These are phyloP conservation scores for Ephestia elutella DNA, from an alignment of 1,140 invertebrate species.

Conservation along the genomic window DNA sequence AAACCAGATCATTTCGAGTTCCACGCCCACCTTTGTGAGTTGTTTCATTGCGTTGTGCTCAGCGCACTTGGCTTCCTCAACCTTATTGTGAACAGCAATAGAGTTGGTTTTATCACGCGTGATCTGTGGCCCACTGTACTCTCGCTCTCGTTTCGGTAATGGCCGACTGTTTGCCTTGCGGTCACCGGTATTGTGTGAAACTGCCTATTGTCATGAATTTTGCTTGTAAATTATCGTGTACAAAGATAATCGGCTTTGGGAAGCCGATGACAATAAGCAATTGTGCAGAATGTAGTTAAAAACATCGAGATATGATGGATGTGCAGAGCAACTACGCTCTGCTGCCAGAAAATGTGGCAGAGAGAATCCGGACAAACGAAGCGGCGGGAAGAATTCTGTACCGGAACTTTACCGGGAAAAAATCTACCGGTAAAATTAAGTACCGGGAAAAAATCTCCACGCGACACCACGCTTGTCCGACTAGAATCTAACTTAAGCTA, in stretches of 20 bases:
- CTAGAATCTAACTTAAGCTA: too few relatives aligned
- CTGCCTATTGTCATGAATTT: neutral
- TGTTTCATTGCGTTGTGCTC: constrained; percentile 4
- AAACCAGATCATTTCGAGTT: constrained; percentile 7
- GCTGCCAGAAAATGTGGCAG: too few relatives aligned
- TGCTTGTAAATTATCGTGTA: neutral
- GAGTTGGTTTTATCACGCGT: neutral
- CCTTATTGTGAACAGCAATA: neutral
- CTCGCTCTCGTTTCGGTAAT: constrained; percentile 39
- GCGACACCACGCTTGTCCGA: too few relatives aligned
- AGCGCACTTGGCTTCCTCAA: neutral
- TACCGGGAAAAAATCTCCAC: too few relatives aligned
- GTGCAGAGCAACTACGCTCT: too few relatives aligned
- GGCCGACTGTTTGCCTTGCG: constrained; percentile 8
- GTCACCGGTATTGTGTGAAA: constrained; percentile 6
- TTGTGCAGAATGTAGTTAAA: neutral
- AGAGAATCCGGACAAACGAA: too few relatives aligned
- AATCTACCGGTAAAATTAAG: too few relatives aligned
- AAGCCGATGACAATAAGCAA: neutral
- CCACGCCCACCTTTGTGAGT: constrained; percentile 4
- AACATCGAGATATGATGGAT: too few relatives aligned
- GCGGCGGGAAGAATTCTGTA: too few relatives aligned
- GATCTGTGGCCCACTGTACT: constrained; percentile 12
- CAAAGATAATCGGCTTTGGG: neutral
- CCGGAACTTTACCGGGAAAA: too few relatives aligned